Evolutionary conservation across 2,113 vertebrate genomes (phyloP).

Genomic region (Podarcis muralis): DNA sequence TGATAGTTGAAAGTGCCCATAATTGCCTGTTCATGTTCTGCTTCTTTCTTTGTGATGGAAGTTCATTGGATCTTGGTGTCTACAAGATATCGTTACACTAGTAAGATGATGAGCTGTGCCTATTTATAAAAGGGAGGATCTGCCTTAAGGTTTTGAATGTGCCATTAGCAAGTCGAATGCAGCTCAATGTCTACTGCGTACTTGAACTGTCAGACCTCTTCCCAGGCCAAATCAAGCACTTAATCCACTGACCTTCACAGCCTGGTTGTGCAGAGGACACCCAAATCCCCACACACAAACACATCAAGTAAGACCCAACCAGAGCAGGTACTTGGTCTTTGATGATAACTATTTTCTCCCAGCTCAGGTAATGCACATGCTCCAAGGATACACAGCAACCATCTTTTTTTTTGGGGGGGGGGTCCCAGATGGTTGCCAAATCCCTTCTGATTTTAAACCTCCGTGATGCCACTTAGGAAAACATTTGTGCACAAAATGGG

Average conservation of each 20-base stretch:
- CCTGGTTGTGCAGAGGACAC: background rate
- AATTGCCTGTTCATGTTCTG: background rate
- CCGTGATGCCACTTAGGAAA: background rate
- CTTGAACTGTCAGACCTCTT: background rate
- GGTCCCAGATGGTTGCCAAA: background rate
- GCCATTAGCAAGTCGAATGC: background rate
- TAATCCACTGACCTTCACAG: background rate
- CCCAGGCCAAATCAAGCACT: background rate
- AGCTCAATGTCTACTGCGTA: background rate
- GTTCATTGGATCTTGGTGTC: background rate
- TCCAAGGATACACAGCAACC: background rate
- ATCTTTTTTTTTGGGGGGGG: background rate
- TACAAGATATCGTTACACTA: background rate
- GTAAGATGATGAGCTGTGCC: background rate
- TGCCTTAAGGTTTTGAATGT: background rate
- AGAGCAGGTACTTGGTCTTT: background rate
- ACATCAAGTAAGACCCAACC: background rate
- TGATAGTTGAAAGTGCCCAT: background rate
- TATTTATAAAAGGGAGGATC: background rate
- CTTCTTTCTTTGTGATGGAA: background rate
- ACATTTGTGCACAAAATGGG: background rate
- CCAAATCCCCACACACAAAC: no score
- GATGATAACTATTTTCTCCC: background rate
- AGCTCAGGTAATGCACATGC: background rate
- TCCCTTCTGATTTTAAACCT: background rate